Conservation (phyloP, 2,797 vertebrate species). For the Thamnophis elegans region DNA sequence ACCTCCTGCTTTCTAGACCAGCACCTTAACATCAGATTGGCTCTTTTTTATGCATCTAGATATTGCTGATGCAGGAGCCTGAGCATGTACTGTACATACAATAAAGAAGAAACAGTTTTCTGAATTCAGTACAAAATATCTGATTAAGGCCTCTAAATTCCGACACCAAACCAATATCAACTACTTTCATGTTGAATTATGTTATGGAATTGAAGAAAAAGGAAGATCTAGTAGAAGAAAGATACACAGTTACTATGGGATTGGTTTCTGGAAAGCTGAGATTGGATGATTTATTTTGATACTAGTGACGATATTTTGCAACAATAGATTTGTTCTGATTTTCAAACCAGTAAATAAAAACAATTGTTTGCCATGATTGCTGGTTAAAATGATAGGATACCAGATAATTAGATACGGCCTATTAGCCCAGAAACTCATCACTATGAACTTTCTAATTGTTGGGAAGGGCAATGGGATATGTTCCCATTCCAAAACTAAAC, state of each 20-base stretch:
- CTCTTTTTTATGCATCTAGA: neutral
- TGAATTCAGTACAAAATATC: neutral
- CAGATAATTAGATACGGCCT: neutral
- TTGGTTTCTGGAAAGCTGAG: neutral
- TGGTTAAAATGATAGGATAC: neutral
- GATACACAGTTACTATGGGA: neutral
- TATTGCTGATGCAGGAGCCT: neutral
- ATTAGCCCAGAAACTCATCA: neutral
- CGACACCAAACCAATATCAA: neutral
- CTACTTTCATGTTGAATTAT: neutral
- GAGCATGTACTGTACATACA: neutral
- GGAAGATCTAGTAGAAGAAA: neutral
- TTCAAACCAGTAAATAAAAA: neutral
- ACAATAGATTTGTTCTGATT: neutral
- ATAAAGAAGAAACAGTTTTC: neutral
- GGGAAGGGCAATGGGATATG: neutral
- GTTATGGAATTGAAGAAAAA: neutral
- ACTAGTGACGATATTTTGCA: neutral
- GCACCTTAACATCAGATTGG: neutral
- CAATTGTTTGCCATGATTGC: neutral
- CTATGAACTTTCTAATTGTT: neutral
- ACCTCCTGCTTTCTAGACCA: neutral
- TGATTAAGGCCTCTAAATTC: neutral
- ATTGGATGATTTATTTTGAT: neutral
- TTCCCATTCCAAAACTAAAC: neutral